These are phyloP conservation scores for Proterorhinus semilunaris DNA, from an alignment of 2,113 vertebrate species.

Conservation along the genomic window DNA sequence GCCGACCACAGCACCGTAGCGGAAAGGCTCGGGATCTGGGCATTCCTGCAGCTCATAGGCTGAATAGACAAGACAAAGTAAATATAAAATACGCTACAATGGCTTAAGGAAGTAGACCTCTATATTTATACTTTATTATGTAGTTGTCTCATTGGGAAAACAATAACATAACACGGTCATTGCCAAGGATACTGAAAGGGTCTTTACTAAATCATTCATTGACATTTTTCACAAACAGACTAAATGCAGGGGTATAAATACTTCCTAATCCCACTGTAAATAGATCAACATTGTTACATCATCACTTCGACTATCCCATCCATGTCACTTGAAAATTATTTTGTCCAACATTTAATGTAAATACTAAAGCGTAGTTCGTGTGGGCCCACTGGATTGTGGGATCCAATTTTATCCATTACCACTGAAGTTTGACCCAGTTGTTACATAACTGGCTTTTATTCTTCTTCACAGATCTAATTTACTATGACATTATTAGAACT, in stretches of 20 bases:
- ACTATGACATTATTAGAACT: not conserved
- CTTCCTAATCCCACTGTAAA: not conserved
- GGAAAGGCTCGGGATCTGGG: constrained; percentile 93
- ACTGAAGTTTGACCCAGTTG: not conserved
- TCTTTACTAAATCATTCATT: too few relatives aligned
- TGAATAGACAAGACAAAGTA: constrained; percentile 47
- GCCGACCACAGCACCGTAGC: constrained; percentile 89
- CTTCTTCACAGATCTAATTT: not conserved
- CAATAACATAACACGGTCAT: too few relatives aligned
- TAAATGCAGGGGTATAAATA: too few relatives aligned
- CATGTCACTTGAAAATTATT: not conserved
- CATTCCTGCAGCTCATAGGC: constrained; percentile 97
- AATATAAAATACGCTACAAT: not conserved
- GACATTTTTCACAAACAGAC: too few relatives aligned
- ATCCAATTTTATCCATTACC: constrained; percentile 3
- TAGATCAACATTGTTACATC: not conserved
- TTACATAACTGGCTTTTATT: not conserved
- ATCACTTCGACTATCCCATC: not conserved
- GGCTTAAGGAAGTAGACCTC: not conserved
- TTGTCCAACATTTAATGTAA: not conserved
- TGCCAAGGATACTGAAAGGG: too few relatives aligned
- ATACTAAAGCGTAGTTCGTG: not conserved
- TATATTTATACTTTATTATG: too few relatives aligned
- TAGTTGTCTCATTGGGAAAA: too few relatives aligned
- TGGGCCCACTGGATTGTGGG: not conserved